Base-by-base conservation (phyloP, 2,888 invertebrate species). In the Monochamus alternatus region DNA sequence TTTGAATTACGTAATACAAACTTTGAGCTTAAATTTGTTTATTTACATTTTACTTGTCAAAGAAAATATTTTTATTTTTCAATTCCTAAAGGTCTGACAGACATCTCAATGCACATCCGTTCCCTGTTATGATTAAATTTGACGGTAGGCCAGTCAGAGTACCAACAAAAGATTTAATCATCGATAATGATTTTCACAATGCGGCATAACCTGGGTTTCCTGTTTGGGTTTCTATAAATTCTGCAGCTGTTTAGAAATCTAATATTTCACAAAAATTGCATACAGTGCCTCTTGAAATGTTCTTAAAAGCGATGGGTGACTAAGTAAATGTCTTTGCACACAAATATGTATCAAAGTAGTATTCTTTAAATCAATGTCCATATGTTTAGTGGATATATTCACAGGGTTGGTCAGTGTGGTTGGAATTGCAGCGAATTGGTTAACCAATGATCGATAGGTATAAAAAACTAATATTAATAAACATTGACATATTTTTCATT, bases 191-290 rank as follows among this genome's bases (percentile, higher is more conserved):
- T 55, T 1, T 14, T 3, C 5, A 55, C 5, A 55, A 14, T 55
- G 14, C 55, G 8, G 55, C 14, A 55, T 3, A 22, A n/a, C 55
- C 2, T 22, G 7, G 7, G 55, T 55, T 55, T 52, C 52, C 52
- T 47, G 9, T 9, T 52, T 52, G 9, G 52, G 52, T 44, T 44
- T 9, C 5, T 8, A 44, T 5, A 8, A 8, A n/a, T 64, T 44
- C 44, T 64, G 44, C 44, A 64, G 22, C 43, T 38, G 62, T 9
- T 30, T 32, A 8, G 64, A 30, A 64, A 64, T 64, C 38, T 22
- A 30, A 64, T 64, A 64, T 64, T 51, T 63, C 43, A 63, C 38
- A 63, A n/a, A 63, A 63, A 63, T 63, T 7, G 9, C 14, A n/a
- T 8, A n/a, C 12, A 43, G 38, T 63, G 62, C 38, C 43, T 43